Percentiles rank a stretch among this genome's conserved stretches.
phyloP scores from a whole-genome alignment of 2,888 invertebrate genomes.

The Autographa pulchrina region DNA sequence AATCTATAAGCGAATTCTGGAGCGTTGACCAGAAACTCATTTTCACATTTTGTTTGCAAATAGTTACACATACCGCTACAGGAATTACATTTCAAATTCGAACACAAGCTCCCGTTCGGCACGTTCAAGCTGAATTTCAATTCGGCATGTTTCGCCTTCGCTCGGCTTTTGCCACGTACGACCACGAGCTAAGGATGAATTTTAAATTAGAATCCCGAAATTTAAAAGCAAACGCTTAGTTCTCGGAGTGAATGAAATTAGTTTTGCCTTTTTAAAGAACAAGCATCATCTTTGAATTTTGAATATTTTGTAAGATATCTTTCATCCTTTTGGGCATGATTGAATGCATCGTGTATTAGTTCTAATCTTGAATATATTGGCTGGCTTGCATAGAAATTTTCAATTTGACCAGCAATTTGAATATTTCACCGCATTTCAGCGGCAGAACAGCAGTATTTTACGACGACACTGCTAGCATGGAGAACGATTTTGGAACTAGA shows the following conservation, averaged over 20 bases:
- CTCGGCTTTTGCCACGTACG: constrained; percentile 78
- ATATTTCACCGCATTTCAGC: constrained; percentile 59
- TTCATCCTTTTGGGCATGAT: background rate
- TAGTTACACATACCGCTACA: constrained; percentile 71
- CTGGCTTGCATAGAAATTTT: constrained; percentile 46
- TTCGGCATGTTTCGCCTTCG: constrained; percentile 79
- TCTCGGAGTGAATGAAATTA: constrained; percentile 51
- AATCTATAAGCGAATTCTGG: constrained; percentile 46
- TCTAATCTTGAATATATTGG: constrained; percentile 40
- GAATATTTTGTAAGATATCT: background rate
- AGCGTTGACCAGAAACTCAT: constrained; percentile 66
- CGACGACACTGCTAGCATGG: constrained; percentile 49
- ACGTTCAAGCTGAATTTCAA: constrained; percentile 83
- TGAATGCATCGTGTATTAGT: background rate
- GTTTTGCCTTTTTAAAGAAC: constrained; percentile 38
- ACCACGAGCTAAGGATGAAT: constrained; percentile 78
- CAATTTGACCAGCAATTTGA: constrained; percentile 62
- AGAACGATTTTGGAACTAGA: constrained; percentile 49
- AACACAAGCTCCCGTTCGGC: constrained; percentile 75
- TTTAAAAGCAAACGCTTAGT: constrained; percentile 39
- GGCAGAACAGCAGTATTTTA: constrained; percentile 59
- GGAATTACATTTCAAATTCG: constrained; percentile 76
- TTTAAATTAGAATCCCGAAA: constrained; percentile 80
- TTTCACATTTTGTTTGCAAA: constrained; percentile 78
- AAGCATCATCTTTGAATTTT: background rate